These are phyloP conservation scores for Thymelicus sylvestris DNA, from an alignment of 2,888 invertebrate genomes.

Conservation along the genomic window DNA sequence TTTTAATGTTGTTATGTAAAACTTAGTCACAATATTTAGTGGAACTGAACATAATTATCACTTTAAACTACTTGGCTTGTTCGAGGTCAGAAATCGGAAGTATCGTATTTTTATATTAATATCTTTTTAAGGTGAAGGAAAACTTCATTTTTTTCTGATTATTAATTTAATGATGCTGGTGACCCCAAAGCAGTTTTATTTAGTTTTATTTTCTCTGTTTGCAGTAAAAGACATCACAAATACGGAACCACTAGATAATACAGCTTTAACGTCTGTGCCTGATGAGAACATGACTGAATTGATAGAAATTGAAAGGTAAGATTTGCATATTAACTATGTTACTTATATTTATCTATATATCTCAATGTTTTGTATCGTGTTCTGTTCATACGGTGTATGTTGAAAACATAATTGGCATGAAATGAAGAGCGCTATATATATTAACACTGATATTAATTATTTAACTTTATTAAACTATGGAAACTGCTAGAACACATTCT, in stretches of 20 bases:
- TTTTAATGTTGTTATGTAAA: conserved; percentile 18
- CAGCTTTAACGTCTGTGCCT: conserved; percentile 75
- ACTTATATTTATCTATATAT: not conserved
- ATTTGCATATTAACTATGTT: not conserved
- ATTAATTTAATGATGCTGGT: not conserved
- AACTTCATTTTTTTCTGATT: not conserved
- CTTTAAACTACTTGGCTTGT: conserved; percentile 3
- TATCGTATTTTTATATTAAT: conserved; percentile 11
- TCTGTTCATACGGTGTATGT: no score
- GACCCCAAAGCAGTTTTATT: conserved; percentile 3
- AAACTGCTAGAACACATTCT: no score
- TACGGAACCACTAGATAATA: conserved; percentile 78
- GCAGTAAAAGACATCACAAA: conserved; percentile 82
- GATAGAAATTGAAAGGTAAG: conserved; percentile 79
- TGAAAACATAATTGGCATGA: no score
- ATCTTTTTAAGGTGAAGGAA: conserved; percentile 22
- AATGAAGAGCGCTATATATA: no score
- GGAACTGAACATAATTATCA: not conserved
- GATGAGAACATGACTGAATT: conserved; percentile 78
- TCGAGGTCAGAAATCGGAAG: conserved; percentile 26
- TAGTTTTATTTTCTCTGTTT: conserved; percentile 38
- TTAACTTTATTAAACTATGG: no score
- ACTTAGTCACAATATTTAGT: not conserved
- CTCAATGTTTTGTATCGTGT: no score
- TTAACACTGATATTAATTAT: no score